phyloP scores from a whole-genome alignment of 1,140 invertebrate genomes.

The Tachypleus tridentatus region DNA sequence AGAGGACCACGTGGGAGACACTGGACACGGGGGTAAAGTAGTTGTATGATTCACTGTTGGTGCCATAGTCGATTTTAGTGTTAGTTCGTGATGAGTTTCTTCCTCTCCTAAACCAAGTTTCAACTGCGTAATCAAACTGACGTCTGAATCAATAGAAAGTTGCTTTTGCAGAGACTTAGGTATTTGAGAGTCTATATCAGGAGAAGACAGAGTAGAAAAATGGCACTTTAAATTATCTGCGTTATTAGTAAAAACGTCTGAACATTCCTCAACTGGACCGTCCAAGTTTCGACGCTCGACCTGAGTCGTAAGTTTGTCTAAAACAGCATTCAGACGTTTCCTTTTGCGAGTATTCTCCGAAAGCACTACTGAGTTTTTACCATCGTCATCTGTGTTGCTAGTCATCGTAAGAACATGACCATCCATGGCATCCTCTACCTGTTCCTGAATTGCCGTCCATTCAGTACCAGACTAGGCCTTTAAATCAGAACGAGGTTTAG shows the following conservation, averaged over 20 bases:
- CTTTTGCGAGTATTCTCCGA: constrained; percentile 42
- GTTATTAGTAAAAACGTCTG: too few species aligned
- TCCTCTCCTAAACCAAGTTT: constrained; percentile 8
- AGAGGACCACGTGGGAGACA: too few species aligned
- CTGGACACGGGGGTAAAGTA: too few species aligned
- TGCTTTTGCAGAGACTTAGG: constrained; percentile 21
- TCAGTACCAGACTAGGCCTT: too few species aligned
- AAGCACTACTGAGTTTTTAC: constrained; percentile 6
- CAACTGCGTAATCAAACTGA: constrained; percentile 17
- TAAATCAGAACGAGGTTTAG: too few species aligned
- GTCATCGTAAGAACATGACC: constrained; percentile 1
- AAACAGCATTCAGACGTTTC: constrained; percentile 55
- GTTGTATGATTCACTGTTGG: too few species aligned
- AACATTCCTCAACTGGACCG: constrained; percentile 3
- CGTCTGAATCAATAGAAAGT: constrained; percentile 19
- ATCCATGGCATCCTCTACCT: too few species aligned
- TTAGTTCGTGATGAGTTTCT: background rate
- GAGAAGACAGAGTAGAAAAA: constrained; percentile 29
- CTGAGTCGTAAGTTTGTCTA: constrained; percentile 52
- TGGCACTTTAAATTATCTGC: constrained; percentile 12
- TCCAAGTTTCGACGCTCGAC: constrained; percentile 16
- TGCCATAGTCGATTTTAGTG: too few species aligned
- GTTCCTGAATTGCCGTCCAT: too few species aligned
- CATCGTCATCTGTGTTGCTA: constrained; percentile 14
- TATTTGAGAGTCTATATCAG: constrained; percentile 33